A percentile compares a stretch with the other conserved stretches of the same genome.
Conservation (phyloP, 53 echinoderm and acorn worm species). For the Astropecten irregularis region DNA sequence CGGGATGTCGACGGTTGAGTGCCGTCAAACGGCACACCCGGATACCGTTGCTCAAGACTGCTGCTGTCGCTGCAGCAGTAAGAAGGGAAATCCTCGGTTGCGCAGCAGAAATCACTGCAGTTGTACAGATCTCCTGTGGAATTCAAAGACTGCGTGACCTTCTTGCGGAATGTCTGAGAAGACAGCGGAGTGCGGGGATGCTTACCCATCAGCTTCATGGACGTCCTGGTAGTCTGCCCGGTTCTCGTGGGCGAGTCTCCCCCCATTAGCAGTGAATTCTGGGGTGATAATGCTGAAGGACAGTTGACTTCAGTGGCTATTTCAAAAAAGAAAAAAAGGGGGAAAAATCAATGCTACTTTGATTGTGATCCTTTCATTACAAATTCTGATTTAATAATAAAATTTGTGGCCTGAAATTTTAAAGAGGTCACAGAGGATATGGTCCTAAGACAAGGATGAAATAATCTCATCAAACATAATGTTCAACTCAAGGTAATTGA, state of each 20-base stretch:
- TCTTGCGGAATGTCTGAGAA: constrained; percentile 40
- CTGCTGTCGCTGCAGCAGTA: not conserved
- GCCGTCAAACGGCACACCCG: not conserved
- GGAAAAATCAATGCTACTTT: too few species aligned
- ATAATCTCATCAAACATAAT: too few species aligned
- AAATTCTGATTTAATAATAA: too few species aligned
- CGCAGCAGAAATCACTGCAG: not conserved
- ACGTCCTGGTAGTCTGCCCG: constrained; percentile 34
- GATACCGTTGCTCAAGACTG: not conserved
- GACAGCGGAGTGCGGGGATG: constrained; percentile 54
- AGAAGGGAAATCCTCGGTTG: too few species aligned
- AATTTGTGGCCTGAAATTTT: too few species aligned
- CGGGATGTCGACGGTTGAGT: constrained; percentile 7
- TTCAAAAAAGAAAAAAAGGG: not conserved
- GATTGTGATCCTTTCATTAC: too few species aligned
- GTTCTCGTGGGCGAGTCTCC: constrained; percentile 27
- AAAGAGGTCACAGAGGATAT: too few species aligned
- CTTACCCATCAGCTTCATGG: constrained; percentile 49
- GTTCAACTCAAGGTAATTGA: too few species aligned
- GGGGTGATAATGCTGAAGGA: constrained; percentile 2
- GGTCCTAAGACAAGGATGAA: too few species aligned
- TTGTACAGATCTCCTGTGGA: not conserved
- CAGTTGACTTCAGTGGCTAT: constrained; percentile 38
- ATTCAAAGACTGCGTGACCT: not conserved
- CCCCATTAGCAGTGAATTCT: not conserved